A percentile compares a stretch with the other conserved stretches of the same genome.
phyloP scores from a whole-genome alignment of 2,113 vertebrate species.

The Chaetops frenatus region DNA sequence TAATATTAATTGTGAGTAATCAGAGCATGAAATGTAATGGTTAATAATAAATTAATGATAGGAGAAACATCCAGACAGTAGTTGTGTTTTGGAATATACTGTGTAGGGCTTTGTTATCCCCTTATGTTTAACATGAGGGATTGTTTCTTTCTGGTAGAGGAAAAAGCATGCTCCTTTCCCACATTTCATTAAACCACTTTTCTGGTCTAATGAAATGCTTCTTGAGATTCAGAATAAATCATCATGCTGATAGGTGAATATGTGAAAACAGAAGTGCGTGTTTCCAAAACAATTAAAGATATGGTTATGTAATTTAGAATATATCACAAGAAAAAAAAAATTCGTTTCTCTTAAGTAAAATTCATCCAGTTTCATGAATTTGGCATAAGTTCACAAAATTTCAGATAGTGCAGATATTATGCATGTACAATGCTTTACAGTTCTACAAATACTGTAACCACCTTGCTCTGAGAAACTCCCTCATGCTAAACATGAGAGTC shows the following conservation, averaged over 20 bases:
- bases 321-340: rapidly evolving
- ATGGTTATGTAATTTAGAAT: background rate
- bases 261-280: background rate
- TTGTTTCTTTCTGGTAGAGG: background rate
- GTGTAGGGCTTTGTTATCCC: background rate
- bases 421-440: background rate
- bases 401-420: background rate
- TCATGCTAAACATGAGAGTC: background rate
- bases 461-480: background rate
- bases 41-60: background rate
- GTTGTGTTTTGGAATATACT: background rate
- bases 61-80: background rate
- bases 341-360: background rate
- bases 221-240: background rate
- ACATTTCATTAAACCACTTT: too few species aligned
- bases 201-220: background rate
- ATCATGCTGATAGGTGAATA: background rate
- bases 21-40: background rate
- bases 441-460: background rate
- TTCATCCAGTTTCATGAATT: background rate
- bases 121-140: background rate
- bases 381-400: background rate
- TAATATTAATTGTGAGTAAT: background rate
- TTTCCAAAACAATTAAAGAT: background rate
- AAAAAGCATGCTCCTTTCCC: background rate